Conservation (phyloP, 2,888 invertebrate genomes). For the Eurytoma californica region DNA sequence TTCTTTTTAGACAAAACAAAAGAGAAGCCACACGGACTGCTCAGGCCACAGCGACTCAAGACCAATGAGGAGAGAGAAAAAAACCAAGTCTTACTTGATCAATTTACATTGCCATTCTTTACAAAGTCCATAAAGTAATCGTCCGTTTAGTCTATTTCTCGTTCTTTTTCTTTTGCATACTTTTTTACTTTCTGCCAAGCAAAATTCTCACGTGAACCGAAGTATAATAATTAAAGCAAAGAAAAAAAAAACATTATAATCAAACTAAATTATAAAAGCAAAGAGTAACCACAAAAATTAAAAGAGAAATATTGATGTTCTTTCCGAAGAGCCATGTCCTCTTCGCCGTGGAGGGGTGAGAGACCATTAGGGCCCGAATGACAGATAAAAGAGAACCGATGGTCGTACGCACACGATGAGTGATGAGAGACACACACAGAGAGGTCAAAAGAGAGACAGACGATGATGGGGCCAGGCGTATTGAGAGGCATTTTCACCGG, state of each 20-base stretch:
- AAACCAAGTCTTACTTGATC: constrained; percentile 75
- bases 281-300: constrained; percentile 57
- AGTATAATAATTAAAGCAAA: constrained; percentile 45
- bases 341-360: constrained; percentile 74
- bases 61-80: constrained; percentile 33
- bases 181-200: constrained; percentile 64
- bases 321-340: constrained; percentile 76
- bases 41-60: constrained; percentile 25
- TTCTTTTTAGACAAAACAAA: background rate
- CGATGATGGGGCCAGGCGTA: constrained; percentile 68
- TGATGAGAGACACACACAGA: constrained; percentile 58
- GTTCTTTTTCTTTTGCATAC: constrained; percentile 55
- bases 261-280: background rate
- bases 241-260: constrained; percentile 58
- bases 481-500: constrained; percentile 65
- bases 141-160: constrained; percentile 57
- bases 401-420: constrained; percentile 60
- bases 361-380: constrained; percentile 65
- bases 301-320: constrained; percentile 74
- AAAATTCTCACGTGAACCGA: constrained; percentile 57
- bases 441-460: constrained; percentile 53
- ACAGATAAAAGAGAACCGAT: constrained; percentile 60
- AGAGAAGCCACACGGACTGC: background rate
- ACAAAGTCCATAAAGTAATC: constrained; percentile 35
- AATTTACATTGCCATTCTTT: constrained; percentile 69